Evolutionary conservation across 2,797 vertebrate genomes (phyloP).

Genomic region (Rhyacichthys aspro): DNA sequence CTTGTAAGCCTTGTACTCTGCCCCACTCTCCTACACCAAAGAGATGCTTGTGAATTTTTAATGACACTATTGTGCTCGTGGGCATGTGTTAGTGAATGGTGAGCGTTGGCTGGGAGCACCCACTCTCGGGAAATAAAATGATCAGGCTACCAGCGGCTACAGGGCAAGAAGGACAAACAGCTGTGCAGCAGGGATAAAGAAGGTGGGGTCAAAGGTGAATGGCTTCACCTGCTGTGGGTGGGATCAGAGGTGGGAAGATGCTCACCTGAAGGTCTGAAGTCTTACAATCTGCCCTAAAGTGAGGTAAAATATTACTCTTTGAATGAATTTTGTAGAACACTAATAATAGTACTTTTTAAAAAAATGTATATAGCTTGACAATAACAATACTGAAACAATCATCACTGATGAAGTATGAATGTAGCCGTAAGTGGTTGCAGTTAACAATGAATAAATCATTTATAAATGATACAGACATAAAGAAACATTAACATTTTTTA

Average conservation of each 20-base stretch:
- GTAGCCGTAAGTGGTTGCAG: too few species aligned
- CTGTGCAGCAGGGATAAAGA: constrained; percentile 23
- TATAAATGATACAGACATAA: too few species aligned
- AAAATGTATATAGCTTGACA: background rate
- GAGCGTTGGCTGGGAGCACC: constrained; percentile 69
- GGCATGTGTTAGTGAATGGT: constrained; percentile 72
- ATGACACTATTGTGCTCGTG: constrained; percentile 91
- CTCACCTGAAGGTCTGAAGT: background rate
- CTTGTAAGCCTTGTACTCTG: constrained; percentile 47
- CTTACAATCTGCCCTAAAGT: background rate
- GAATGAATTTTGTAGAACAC: background rate
- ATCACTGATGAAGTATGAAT: too few species aligned
- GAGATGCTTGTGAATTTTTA: constrained; percentile 90
- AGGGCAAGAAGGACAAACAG: constrained; percentile 30
- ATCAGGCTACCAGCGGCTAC: constrained; percentile 1
- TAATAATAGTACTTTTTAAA: too few species aligned
- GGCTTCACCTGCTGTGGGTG: constrained; percentile 7
- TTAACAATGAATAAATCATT: too few species aligned
- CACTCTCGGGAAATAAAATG: constrained; percentile 48
- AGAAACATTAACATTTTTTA: too few species aligned
- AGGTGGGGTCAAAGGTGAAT: constrained; percentile 28
- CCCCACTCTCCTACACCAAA: constrained; percentile 61
- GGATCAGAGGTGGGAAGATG: background rate
- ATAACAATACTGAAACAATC: background rate
- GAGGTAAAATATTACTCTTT: background rate